Base-by-base conservation (phyloP, 2,113 vertebrate genomes). In the Sinocyclocheilus rhinocerous region DNA sequence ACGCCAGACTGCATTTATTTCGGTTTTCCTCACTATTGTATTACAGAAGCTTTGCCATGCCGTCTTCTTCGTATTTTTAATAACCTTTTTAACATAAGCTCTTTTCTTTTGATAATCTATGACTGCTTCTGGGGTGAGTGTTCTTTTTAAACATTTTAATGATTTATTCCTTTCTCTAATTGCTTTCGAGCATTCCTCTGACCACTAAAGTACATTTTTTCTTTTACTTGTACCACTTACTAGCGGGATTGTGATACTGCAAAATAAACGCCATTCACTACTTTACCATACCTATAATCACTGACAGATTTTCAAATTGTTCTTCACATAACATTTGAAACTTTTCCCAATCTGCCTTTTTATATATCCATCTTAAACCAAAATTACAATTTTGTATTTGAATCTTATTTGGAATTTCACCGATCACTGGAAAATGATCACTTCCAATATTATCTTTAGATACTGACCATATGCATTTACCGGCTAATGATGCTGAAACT, bases 41-140 rank as follows among this genome's bases (percentile, higher is more conserved):
- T 61, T 10, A 16, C 22, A 61, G 10, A 61, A n/a, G 8, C n/a
- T 61, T 61, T 61, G 22, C 57, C 29, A 70, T 69, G 4, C 65
- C 16, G 15, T 69, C 26, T 1, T 69, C 15, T 4, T 69, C 15
- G 2, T 57, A 57, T 22, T 59, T 59, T 59, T 22, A 59, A 59
- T 59, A 59, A 59, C 2, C 57, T 22, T 59, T 59, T 59, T 59
- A 22, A 59, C 8, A 59, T 22, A n/a, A 59, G 20, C 57, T 5
- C 57, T 22, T n/a, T 59, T 59, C 5, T 8, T 22, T 59, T 59
- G 57, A 59, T 59, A 59, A 59, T 59, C 57, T 59, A 22, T 36
- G 29, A 69, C 65, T 69, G 65, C 26, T 69, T 33, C 67, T 70
- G 67, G 67, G 29, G 67, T 70, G 67, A 70, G 67, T 70, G 67